A percentile compares a stretch with the other conserved stretches of the same genome.
Evolutionary conservation across 2,888 invertebrate species (phyloP).

Genomic region (Caradrina clavipalpis): DNA sequence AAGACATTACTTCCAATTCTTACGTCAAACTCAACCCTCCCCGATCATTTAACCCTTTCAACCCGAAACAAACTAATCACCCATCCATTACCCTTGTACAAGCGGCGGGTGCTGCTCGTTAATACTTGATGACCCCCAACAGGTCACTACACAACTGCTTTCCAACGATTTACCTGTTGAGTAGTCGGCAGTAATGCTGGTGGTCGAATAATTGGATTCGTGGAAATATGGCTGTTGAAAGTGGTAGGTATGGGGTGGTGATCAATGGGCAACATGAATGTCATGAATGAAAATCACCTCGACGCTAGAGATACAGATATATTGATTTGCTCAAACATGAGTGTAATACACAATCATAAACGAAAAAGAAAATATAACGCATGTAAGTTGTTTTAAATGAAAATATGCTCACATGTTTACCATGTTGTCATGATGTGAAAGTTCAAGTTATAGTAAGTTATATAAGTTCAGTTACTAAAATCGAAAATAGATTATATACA

Average conservation of each 20-base stretch:
- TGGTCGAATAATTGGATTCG: conserved; percentile 5
- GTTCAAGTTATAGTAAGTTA: no score
- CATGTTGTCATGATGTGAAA: no score
- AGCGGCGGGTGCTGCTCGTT: conserved; percentile 17
- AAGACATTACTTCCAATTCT: not conserved
- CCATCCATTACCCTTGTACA: not conserved
- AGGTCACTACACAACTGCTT: conserved; percentile 36
- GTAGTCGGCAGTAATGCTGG: not conserved
- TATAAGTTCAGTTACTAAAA: no score
- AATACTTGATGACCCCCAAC: conserved; percentile 62
- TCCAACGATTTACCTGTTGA: conserved; percentile 48
- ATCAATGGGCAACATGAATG: not conserved
- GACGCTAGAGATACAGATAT: no score
- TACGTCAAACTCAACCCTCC: not conserved
- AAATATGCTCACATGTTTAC: no score
- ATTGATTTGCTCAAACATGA: no score
- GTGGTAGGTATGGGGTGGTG: not conserved
- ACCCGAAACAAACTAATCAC: conserved; percentile 14
- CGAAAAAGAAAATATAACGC: no score
- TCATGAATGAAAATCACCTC: no score
- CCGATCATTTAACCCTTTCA: conserved; percentile 2
- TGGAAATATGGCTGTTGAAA: conserved; percentile 8
- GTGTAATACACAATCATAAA: no score
- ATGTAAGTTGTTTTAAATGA: no score
- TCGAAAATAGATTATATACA: no score